Evolutionary conservation across 1,140 invertebrate species (phyloP), one percentile per base, ranked within the genome.

Genomic region (Eupristina koningsbergeri): DNA sequence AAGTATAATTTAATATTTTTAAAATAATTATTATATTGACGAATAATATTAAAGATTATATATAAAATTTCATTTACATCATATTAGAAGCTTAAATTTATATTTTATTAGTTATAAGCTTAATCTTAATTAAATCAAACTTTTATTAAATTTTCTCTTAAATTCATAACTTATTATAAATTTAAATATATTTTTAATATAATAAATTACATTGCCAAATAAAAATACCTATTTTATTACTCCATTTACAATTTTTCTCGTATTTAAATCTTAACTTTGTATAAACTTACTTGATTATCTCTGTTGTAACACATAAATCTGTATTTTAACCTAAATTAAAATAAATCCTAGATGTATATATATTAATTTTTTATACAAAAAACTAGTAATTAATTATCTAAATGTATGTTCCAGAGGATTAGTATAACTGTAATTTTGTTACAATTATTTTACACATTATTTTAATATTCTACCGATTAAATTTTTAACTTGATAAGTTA

Each of bases 401-500:
- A 7, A 29, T 67, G 3, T 64, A 36, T 36, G 64, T 67, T 67
- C 64, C 64, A 67, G 11, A 17, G 31, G 26, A n/a, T 71, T 67
- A 71, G 41, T 71, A n/a, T n/a, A n/a, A n/a, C n/a, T n/a, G n/a
- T n/a, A n/a, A n/a, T n/a, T n/a, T n/a, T n/a, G n/a, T n/a, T n/a
- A n/a, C n/a, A n/a, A n/a, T n/a, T n/a, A 71, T 71, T 71, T 36
- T 71, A 8, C 2, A 41, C 5, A 36, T n/a, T 34, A 71, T 50
- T 74, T 74, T 1, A 34, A 34, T 31, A 64, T 11, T 45, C 36
- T 26, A 73, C 39, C 31, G 69, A 73, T n/a, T 45, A 39, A 41
- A 41, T 45, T 73, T 73, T 31, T 50, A 74, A 74, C 45, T 50
- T 9, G 5, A 50, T 31, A 80, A 11, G 58, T 80, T 80, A 50